Evolutionary conservation across 1,140 invertebrate species (phyloP), one percentile per base, ranked within the genome.

Genomic region (Lasioglossum albipes): DNA sequence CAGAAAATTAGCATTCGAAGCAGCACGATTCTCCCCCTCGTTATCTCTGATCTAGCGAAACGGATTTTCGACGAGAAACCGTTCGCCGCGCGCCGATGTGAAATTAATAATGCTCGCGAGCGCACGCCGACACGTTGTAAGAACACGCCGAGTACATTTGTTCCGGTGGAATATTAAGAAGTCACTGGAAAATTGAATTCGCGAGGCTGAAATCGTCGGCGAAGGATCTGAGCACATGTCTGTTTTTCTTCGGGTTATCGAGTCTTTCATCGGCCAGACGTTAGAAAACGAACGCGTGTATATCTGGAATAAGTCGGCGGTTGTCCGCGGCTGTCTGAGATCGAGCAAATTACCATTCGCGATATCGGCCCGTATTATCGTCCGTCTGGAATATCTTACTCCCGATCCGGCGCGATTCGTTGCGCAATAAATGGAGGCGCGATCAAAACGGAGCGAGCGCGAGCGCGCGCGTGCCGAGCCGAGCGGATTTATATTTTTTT

Each of bases 401-500:
- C 36, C 62, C 20, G 59, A 22, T 31, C 18, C 64, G 81, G 41
- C 57, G 57, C 57, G 70, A n/a, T 36, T 22, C 54, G 41, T 27
- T 3, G 42, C 57, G 49, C 13, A 41, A 71, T 22, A 64, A 73
- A 36, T 18, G 49, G 74, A 68, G 62, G 62, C 59, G 52, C 57
- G 52, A 75, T 64, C 36, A 49, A 66, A 49, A 69, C 13, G 54
- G n/a, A 59, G 42, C 45, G 61, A 41, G 36, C 66, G 36, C 36
- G 36, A 42, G 27, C 52, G 13, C 12, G 5, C 52, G 2, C 45
- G 45, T 13, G 10, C 45, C 9, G 45, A 10, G 9, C 18, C 31
- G 31, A 54, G 49, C 12, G 16, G 31, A 81, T 81, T 74, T 77
- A 69, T 74, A 57, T 84, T 62, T 84, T 62, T 57, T 84, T 49